A percentile compares a stretch with the other conserved stretches of the same genome.
phyloP scores from a whole-genome alignment of 2,797 vertebrate species.

The Rhynchonycteris naso region DNA sequence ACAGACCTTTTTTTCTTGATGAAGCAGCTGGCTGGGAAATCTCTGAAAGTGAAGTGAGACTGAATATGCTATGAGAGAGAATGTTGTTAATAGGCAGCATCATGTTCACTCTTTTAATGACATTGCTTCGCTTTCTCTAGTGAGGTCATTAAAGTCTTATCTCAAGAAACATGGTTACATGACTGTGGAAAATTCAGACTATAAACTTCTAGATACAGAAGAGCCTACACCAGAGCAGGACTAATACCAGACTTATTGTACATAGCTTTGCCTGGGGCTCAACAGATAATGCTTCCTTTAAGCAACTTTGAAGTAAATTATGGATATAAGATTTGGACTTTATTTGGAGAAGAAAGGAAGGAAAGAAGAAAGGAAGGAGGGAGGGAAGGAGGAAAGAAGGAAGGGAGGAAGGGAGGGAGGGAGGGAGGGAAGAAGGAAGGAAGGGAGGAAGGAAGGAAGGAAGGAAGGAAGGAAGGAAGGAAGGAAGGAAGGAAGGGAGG shows the following conservation, averaged over 20 bases:
- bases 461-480: too few relatives aligned
- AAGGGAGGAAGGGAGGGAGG: neutral
- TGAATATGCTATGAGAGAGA: neutral
- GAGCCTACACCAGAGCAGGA: neutral
- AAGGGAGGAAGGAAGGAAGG: too few relatives aligned
- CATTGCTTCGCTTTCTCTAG: conserved; percentile 28
- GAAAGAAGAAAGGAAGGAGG: too few relatives aligned
- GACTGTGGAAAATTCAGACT: neutral
- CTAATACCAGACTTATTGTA: neutral
- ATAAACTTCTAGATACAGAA: neutral
- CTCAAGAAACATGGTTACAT: conserved; percentile 39
- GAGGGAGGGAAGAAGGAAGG: neutral
- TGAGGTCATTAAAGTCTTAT: conserved; percentile 43
- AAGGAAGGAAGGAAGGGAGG: too few relatives aligned
- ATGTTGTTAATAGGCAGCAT: conserved; percentile 34
- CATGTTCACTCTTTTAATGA: conserved; percentile 47
- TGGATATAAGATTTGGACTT: neutral
- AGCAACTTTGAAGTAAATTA: neutral
- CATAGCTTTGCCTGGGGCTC: neutral
- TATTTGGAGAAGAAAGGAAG: neutral
- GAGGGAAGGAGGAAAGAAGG: too few relatives aligned
- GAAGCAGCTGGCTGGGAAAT: conserved; percentile 11
- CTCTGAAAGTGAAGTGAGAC: conserved; percentile 24
- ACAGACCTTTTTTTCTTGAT: neutral
- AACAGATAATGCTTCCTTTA: conserved; percentile 27